Conservation (phyloP, 2,888 invertebrate species). For the Athripsodes cinereus region DNA sequence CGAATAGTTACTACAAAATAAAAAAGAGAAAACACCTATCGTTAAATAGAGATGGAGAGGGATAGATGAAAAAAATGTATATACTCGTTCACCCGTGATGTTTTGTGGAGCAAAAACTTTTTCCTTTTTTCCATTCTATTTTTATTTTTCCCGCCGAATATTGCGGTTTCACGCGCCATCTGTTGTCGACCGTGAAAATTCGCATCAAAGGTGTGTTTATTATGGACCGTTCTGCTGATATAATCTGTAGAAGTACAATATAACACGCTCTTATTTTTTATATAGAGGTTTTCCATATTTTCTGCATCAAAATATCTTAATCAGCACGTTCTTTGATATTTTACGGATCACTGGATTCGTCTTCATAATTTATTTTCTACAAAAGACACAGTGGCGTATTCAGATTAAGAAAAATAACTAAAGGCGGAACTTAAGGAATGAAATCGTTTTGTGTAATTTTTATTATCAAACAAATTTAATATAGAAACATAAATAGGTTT, state of each 20-base stretch:
- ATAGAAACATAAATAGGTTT: too few relatives aligned
- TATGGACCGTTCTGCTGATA: background rate
- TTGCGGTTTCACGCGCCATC: background rate
- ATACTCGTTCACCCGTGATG: background rate
- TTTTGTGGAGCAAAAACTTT: background rate
- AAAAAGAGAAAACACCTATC: too few relatives aligned
- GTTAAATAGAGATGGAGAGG: background rate
- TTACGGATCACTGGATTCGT: too few relatives aligned
- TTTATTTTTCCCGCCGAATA: background rate
- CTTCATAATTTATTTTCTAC: too few relatives aligned
- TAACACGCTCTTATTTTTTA: background rate
- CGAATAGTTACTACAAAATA: too few relatives aligned
- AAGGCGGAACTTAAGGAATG: too few relatives aligned
- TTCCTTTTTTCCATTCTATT: background rate
- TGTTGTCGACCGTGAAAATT: constrained; percentile 1
- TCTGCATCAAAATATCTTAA: background rate
- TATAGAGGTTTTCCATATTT: background rate
- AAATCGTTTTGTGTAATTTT: too few relatives aligned
- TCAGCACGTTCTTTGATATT: background rate
- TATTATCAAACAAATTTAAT: too few relatives aligned
- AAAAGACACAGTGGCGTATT: too few relatives aligned
- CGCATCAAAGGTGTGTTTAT: background rate
- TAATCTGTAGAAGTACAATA: background rate
- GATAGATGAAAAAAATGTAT: background rate
- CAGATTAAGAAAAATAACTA: too few relatives aligned